Evolutionary conservation across 2,113 vertebrate genomes (phyloP).

Genomic region (Cyanoramphus novaezelandiae): DNA sequence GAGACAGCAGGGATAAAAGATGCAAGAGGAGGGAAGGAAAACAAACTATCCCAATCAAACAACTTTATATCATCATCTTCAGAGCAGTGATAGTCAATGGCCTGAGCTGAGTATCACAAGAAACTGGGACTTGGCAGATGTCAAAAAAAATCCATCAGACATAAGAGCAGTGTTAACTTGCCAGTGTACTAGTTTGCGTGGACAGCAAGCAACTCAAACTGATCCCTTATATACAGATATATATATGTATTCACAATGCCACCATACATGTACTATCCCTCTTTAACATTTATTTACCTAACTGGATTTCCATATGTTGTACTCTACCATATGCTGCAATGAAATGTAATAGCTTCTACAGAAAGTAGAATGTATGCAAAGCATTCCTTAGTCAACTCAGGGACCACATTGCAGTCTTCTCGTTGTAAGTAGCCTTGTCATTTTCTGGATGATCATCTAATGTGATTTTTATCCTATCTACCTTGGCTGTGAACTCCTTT

Average conservation of each 20-base stretch:
- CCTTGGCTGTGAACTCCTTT: not conserved
- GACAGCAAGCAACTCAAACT: not conserved
- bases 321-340: conserved; percentile 49
- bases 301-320: conserved; percentile 57
- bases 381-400: conserved; percentile 10
- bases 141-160: not conserved
- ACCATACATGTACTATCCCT: conserved; percentile 15
- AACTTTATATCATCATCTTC: conserved; percentile 21
- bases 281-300: conserved; percentile 54
- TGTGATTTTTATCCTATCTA: not conserved
- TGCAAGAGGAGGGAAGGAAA: not conserved
- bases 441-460: not conserved
- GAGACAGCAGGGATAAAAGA: not conserved
- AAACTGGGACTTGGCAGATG: not conserved
- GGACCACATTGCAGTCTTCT: not conserved
- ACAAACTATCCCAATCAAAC: not conserved
- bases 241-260: conserved; percentile 24
- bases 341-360: not conserved
- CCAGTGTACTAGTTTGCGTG: not conserved
- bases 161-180: not conserved
- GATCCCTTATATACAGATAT: not conserved
- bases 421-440: not conserved
- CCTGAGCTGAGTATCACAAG: not conserved
- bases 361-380: conserved; percentile 7
- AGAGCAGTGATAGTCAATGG: not conserved